These are phyloP conservation scores for Fragum fragum DNA, from an alignment of 2,888 invertebrate genomes.

Conservation along the genomic window DNA sequence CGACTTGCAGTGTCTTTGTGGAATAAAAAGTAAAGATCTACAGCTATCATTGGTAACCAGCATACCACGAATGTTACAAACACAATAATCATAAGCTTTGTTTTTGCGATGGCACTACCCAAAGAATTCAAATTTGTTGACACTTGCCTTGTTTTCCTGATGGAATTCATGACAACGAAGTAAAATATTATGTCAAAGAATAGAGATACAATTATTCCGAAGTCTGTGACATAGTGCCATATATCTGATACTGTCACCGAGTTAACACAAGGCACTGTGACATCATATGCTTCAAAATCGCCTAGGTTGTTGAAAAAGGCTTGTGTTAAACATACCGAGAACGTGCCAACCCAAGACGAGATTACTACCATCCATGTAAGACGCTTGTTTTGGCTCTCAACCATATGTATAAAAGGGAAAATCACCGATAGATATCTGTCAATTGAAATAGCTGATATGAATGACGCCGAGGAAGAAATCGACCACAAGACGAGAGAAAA, in stretches of 20 bases:
- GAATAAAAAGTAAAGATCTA: not conserved
- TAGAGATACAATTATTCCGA: not conserved
- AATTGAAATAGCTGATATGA: constrained; percentile 5
- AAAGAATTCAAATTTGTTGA: not conserved
- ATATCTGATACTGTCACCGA: not conserved
- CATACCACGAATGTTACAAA: constrained; percentile 9
- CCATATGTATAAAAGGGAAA: not conserved
- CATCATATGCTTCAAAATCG: not conserved
- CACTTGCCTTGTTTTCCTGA: not conserved
- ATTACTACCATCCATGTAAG: not conserved
- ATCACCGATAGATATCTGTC: not conserved
- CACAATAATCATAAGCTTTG: constrained; percentile 6
- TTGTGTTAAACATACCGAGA: not conserved
- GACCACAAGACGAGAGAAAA: not conserved
- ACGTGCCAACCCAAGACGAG: not conserved
- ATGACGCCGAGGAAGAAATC: not conserved
- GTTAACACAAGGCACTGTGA: not conserved
- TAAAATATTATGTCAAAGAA: not conserved
- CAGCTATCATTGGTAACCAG: not conserved
- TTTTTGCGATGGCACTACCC: not conserved
- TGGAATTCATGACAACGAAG: not conserved
- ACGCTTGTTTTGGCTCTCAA: not conserved
- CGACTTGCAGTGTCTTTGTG: not conserved
- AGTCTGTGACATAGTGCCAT: not conserved
- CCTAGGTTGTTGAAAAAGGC: not conserved